phyloP scores from a whole-genome alignment of 1,140 invertebrate genomes.

The Apis laboriosa region DNA sequence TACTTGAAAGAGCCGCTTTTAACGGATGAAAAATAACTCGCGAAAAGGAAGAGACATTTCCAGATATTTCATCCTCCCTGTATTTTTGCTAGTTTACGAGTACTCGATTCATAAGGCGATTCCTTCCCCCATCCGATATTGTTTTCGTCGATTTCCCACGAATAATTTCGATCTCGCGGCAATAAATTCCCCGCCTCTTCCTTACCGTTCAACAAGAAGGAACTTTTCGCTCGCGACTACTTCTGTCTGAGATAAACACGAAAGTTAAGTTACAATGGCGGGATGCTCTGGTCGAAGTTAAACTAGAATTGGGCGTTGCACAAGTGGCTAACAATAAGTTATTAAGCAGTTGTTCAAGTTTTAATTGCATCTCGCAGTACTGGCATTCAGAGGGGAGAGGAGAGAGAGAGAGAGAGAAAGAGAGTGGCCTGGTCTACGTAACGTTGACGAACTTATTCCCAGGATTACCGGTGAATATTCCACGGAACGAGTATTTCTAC shows the following conservation, averaged over 20 bases:
- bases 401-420: background rate
- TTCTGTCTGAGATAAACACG: conserved; percentile 44
- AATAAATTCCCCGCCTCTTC: conserved; percentile 21
- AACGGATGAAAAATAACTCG: too few species aligned
- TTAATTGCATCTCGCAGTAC: conserved; percentile 68
- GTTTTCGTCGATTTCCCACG: conserved; percentile 6
- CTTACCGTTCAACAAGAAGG: background rate
- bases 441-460: conserved; percentile 57
- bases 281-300: conserved; percentile 57
- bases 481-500: background rate
- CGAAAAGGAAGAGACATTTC: too few species aligned
- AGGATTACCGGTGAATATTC: conserved; percentile 28
- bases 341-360: conserved; percentile 73
- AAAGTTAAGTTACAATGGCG: conserved; percentile 51
- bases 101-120: background rate
- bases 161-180: conserved; percentile 30
- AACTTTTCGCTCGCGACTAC: conserved; percentile 28
- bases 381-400: conserved; percentile 11
- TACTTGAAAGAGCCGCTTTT: too few species aligned
- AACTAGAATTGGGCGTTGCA: conserved; percentile 67
- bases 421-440: conserved; percentile 24
- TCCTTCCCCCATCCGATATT: background rate
- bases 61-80: too few species aligned
- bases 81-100: background rate
- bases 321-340: conserved; percentile 70